phyloP scores from a whole-genome alignment of 2,888 invertebrate genomes.

The Cataglyphis cursor region DNA sequence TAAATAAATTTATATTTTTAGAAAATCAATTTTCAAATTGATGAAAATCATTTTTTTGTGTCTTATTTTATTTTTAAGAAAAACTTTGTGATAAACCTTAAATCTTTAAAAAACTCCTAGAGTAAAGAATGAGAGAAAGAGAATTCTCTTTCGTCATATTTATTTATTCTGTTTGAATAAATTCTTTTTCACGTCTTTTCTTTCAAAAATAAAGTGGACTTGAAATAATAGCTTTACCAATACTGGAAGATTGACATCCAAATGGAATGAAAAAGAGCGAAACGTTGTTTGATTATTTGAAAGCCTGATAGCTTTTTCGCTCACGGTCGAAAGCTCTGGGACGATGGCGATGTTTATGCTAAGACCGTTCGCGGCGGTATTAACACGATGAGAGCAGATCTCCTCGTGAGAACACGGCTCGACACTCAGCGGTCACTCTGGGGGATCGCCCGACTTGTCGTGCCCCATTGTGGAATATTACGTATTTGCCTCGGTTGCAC shows the following conservation, averaged over 20 bases:
- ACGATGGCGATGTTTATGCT: constrained; percentile 59
- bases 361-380: constrained; percentile 65
- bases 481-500: constrained; percentile 64
- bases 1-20: background rate
- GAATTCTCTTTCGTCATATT: background rate
- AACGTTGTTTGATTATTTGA: background rate
- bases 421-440: constrained; percentile 78
- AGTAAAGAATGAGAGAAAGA: background rate
- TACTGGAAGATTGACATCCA: background rate
- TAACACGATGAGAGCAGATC: constrained; percentile 73
- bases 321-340: constrained; percentile 6
- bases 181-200: background rate
- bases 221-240: constrained; percentile 2
- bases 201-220: background rate
- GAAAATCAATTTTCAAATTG: background rate
- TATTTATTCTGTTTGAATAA: background rate
- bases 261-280: constrained; percentile 26
- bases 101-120: background rate
- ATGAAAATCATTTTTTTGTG: no score
- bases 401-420: constrained; percentile 71
- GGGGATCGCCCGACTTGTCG: constrained; percentile 67
- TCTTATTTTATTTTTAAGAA: background rate
- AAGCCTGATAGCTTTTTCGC: constrained; percentile 8
- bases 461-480: constrained; percentile 76
- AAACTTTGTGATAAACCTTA: background rate